phyloP scores from a whole-genome alignment of 1,140 invertebrate species.

The Ceratina calcarata region DNA sequence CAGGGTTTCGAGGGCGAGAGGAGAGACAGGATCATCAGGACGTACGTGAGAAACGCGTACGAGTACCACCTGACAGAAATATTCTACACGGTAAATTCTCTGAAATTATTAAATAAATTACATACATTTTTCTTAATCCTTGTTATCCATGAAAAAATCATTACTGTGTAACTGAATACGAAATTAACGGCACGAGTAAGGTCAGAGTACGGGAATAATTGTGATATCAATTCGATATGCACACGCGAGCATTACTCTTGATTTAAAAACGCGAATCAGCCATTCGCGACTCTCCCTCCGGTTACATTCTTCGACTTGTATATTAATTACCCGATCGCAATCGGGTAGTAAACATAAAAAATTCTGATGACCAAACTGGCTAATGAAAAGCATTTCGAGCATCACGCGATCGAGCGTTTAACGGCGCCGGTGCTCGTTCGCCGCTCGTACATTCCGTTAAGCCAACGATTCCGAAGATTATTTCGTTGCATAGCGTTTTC shows the following conservation, averaged over 20 bases:
- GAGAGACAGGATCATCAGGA: constrained; percentile 94
- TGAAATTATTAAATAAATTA: background rate
- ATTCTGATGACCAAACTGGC: too few relatives aligned
- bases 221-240: too few relatives aligned
- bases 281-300: too few relatives aligned
- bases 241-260: too few relatives aligned
- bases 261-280: too few relatives aligned
- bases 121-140: too few relatives aligned
- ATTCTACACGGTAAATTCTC: constrained; percentile 90
- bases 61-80: constrained; percentile 97
- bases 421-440: background rate
- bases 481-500: constrained; percentile 23
- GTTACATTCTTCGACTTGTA: background rate
- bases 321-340: background rate
- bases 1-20: constrained; percentile 94
- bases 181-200: too few relatives aligned
- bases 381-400: background rate
- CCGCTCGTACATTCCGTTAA: constrained; percentile 24
- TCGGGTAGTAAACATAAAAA: background rate
- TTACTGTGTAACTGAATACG: too few relatives aligned
- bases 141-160: too few relatives aligned
- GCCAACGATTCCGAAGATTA: constrained; percentile 27
- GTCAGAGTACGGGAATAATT: too few relatives aligned
- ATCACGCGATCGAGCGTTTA: background rate
- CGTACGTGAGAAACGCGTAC: constrained; percentile 96